Conservation (phyloP, 2,113 vertebrate genomes). For the Bolborhynchus lineola region DNA sequence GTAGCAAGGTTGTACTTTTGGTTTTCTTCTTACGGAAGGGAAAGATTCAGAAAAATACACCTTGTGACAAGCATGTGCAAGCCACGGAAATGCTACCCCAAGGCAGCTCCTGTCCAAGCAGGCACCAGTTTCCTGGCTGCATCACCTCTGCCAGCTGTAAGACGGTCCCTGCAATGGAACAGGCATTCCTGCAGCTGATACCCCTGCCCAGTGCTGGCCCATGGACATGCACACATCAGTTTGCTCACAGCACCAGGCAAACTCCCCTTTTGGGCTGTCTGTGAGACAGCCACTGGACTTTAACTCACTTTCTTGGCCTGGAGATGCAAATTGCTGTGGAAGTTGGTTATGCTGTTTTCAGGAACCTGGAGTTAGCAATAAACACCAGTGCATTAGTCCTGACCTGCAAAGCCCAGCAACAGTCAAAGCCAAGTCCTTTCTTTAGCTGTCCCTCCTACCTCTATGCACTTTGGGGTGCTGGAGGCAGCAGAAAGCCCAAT, state of each 20-base stretch:
- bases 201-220: not conserved
- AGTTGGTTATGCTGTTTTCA: not conserved
- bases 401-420: not conserved
- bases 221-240: rapidly evolving
- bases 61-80: not conserved
- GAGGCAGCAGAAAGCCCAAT: not conserved
- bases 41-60: not conserved
- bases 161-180: not conserved
- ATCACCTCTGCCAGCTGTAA: not conserved
- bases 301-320: not conserved
- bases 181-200: not conserved
- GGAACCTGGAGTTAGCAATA: not conserved
- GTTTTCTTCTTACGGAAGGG: not conserved
- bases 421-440: not conserved
- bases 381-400: not conserved
- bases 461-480: not conserved
- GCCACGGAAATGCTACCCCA: not conserved
- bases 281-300: not conserved
- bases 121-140: not conserved
- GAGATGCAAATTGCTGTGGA: not conserved
- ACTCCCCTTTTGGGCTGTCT: not conserved
- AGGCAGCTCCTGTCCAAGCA: not conserved
- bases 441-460: not conserved
- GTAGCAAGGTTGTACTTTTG: not conserved
- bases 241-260: not conserved